Percentiles rank a stretch among this genome's conserved stretches.
Evolutionary conservation across 1,140 invertebrate species (phyloP).

Genomic region (Zaprionus lachaisei): DNA sequence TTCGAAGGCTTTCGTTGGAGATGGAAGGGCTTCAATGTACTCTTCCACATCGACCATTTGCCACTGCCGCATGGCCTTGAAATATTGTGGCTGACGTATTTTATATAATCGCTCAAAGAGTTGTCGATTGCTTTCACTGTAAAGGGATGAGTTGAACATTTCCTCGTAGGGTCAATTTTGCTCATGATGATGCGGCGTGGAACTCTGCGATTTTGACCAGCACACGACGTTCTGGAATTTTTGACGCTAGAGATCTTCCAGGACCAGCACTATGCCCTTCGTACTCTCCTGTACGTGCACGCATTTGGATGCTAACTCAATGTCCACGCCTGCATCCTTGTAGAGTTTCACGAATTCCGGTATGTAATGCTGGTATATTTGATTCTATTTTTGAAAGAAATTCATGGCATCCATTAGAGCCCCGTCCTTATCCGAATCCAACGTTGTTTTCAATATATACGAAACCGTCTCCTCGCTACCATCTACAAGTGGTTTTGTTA

Average conservation of each 20-base stretch:
- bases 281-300: slow-evolving; percentile 53
- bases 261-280: slow-evolving; percentile 79
- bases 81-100: slow-evolving; percentile 23
- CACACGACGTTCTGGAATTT: slow-evolving; percentile 86
- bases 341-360: slow-evolving; percentile 62
- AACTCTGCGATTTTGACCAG: slow-evolving; percentile 86
- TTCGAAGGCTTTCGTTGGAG: slow-evolving; percentile 28
- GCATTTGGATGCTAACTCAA: slow-evolving; percentile 66
- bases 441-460: slow-evolving; percentile 75
- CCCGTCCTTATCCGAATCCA: slow-evolving; percentile 46
- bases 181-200: slow-evolving; percentile 85
- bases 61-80: slow-evolving; percentile 59
- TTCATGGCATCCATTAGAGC: slow-evolving; percentile 54
- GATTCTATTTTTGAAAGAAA: slow-evolving; percentile 69
- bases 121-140: slow-evolving; percentile 38
- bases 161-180: slow-evolving; percentile 60
- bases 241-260: slow-evolving; percentile 86
- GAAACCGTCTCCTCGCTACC: slow-evolving; percentile 51
- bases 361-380: slow-evolving; percentile 70
- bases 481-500: slow-evolving; percentile 39
- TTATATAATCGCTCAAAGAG: slow-evolving; percentile 44
- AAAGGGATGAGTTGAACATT: slow-evolving; percentile 44
- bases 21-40: slow-evolving; percentile 34
- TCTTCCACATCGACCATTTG: slow-evolving; percentile 52
- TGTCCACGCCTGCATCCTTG: slow-evolving; percentile 73